These are phyloP conservation scores for Eurypyga helias DNA, from an alignment of 2,113 vertebrate genomes.

Conservation along the genomic window DNA sequence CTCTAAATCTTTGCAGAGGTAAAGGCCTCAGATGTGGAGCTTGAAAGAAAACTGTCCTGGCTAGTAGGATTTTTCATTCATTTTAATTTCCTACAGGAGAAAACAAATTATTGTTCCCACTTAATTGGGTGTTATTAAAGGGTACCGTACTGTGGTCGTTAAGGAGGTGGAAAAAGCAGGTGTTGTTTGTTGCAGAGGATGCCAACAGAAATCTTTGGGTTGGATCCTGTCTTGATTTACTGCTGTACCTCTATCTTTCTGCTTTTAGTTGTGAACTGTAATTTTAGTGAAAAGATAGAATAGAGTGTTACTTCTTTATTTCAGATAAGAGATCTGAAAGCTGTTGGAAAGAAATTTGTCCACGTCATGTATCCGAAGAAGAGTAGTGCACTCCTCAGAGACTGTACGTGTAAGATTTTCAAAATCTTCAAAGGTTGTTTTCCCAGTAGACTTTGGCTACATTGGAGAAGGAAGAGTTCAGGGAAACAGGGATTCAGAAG, in stretches of 20 bases:
- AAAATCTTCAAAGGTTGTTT: neutral
- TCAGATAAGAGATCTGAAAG: constrained; percentile 93
- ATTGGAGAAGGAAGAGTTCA: neutral
- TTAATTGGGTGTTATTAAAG: neutral
- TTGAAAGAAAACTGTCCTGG: neutral
- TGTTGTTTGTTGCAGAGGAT: neutral
- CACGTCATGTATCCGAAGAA: constrained; percentile 96
- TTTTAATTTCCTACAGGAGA: neutral
- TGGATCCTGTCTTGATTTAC: neutral
- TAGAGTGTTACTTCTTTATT: constrained; percentile 11
- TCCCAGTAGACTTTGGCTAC: neutral
- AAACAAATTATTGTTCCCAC: neutral
- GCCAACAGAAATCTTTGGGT: neutral
- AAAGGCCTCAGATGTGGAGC: neutral
- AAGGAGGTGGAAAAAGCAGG: neutral
- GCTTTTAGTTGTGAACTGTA: neutral
- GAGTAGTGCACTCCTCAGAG: constrained; percentile 89
- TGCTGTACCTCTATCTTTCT: neutral
- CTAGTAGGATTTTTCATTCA: neutral
- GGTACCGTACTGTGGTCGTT: accelerated
- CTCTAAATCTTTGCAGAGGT: neutral
- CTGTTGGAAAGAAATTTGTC: constrained; percentile 95
- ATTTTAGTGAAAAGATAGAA: neutral
- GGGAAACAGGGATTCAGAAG: neutral
- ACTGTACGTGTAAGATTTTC: constrained; percentile 81